These are phyloP conservation scores for Pleuronectes platessa DNA, from an alignment of 2,113 vertebrate genomes.

Conservation along the genomic window DNA sequence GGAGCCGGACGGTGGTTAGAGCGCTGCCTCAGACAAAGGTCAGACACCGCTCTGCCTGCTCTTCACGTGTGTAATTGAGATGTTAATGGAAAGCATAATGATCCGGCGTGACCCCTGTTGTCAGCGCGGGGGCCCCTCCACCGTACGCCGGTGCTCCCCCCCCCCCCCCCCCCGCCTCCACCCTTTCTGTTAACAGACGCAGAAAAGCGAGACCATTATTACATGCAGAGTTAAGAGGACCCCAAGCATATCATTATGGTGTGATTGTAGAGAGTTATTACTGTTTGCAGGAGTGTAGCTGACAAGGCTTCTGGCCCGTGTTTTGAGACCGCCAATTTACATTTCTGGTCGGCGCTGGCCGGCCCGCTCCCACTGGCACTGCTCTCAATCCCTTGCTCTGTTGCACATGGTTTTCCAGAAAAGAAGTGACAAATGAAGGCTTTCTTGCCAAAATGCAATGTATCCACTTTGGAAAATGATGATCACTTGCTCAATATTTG, in stretches of 20 bases:
- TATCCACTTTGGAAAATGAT: slow-evolving; percentile 29
- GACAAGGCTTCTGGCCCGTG: slow-evolving; percentile 51
- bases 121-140: slow-evolving; percentile 13
- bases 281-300: slow-evolving; percentile 62
- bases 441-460: slow-evolving; percentile 51
- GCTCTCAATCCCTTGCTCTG: slow-evolving; percentile 44
- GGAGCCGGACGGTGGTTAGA: slow-evolving; percentile 21
- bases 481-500: background rate
- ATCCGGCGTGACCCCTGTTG: slow-evolving; percentile 34
- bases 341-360: slow-evolving; percentile 54
- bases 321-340: slow-evolving; percentile 55
- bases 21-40: slow-evolving; percentile 73
- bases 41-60: slow-evolving; percentile 61
- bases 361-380: slow-evolving; percentile 35
- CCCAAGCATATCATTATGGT: slow-evolving; percentile 71
- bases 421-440: slow-evolving; percentile 42
- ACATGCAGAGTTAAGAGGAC: slow-evolving; percentile 65
- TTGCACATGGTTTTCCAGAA: slow-evolving; percentile 43
- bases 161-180: slow-evolving; percentile 1
- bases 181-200: slow-evolving; percentile 48
- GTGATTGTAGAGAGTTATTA: slow-evolving; percentile 67
- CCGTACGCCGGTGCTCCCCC: slow-evolving; percentile 28
- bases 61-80: slow-evolving; percentile 77
- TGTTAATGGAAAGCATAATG: slow-evolving; percentile 75
- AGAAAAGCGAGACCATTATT: slow-evolving; percentile 56